A percentile compares a stretch with the other conserved stretches of the same genome.
Evolutionary conservation across 1,140 invertebrate genomes (phyloP).

Genomic region (Helicoverpa armigera): DNA sequence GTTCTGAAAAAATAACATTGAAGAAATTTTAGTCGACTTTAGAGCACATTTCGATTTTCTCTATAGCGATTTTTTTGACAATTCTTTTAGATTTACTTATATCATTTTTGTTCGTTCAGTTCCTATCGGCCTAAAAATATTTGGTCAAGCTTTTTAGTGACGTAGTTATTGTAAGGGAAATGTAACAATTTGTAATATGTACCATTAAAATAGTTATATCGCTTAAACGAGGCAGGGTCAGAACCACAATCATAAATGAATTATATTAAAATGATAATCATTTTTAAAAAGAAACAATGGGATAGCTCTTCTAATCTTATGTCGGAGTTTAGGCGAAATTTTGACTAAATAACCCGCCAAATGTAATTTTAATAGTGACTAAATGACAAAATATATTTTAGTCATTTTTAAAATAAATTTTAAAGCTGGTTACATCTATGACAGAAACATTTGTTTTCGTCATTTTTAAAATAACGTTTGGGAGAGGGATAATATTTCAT

Average conservation of each 20-base stretch:
- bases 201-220: slow-evolving; percentile 77
- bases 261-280: slow-evolving; percentile 66
- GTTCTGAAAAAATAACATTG: slow-evolving; percentile 48
- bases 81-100: slow-evolving; percentile 56
- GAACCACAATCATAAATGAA: slow-evolving; percentile 77
- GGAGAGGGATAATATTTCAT: slow-evolving; percentile 38
- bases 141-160: slow-evolving; percentile 72
- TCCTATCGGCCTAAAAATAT: slow-evolving; percentile 83
- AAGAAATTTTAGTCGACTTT: slow-evolving; percentile 56
- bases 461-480: slow-evolving; percentile 30
- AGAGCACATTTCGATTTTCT: slow-evolving; percentile 61
- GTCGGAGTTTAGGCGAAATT: slow-evolving; percentile 30
- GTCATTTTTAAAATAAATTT: slow-evolving; percentile 49
- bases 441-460: slow-evolving; percentile 6
- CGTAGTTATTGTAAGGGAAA: slow-evolving; percentile 52
- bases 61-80: slow-evolving; percentile 52
- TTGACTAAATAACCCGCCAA: slow-evolving; percentile 24
- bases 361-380: slow-evolving; percentile 17
- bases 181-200: slow-evolving; percentile 70
- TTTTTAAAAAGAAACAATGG: slow-evolving; percentile 64
- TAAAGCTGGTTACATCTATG: slow-evolving; percentile 23
- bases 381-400: slow-evolving; percentile 23
- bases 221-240: slow-evolving; percentile 85
- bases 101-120: slow-evolving; percentile 74
- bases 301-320: slow-evolving; percentile 72